A percentile compares a stretch with the other conserved stretches of the same genome.
Evolutionary conservation across 2,113 vertebrate species (phyloP).

Genomic region (Ciconia stormi): DNA sequence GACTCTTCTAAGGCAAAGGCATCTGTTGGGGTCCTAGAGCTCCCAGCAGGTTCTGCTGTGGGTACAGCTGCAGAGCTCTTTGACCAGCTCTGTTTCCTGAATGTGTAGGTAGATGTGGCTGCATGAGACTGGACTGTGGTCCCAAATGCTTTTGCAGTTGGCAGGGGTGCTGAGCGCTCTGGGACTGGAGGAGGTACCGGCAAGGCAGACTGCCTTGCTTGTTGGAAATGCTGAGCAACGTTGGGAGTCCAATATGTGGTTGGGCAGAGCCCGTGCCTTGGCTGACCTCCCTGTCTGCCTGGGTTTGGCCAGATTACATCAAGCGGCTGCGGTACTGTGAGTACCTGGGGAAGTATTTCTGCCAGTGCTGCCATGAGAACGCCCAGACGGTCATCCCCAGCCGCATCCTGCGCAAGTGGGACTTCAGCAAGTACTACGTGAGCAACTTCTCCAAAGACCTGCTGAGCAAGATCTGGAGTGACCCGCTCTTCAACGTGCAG

Average conservation of each 20-base stretch:
- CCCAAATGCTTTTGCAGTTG: neutral
- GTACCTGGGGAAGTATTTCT: constrained; percentile 97
- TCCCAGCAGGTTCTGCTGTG: neutral
- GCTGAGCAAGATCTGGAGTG: constrained; percentile 91
- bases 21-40: neutral
- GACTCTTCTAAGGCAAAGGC: neutral
- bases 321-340: constrained; percentile 96
- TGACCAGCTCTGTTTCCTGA: neutral
- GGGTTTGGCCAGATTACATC: constrained; percentile 85
- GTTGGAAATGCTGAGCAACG: neutral
- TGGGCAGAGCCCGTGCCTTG: neutral
- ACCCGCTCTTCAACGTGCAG: constrained; percentile 92
- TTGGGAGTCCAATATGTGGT: neutral
- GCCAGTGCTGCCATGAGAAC: constrained; percentile 97
- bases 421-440: constrained; percentile 94
- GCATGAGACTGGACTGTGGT: neutral
- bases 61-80: neutral
- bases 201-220: neutral
- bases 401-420: constrained; percentile 92
- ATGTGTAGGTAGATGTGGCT: neutral
- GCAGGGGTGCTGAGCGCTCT: neutral
- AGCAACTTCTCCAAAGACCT: constrained; percentile 98
- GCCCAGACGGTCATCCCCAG: constrained; percentile 88
- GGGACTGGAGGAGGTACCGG: neutral
- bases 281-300: neutral